Evolutionary conservation across 30 jellyfish, hydroid and myxozoan genomes (phyloP), one percentile per base, ranked within the genome.

Genomic region (Phacellophora camtschatica): DNA sequence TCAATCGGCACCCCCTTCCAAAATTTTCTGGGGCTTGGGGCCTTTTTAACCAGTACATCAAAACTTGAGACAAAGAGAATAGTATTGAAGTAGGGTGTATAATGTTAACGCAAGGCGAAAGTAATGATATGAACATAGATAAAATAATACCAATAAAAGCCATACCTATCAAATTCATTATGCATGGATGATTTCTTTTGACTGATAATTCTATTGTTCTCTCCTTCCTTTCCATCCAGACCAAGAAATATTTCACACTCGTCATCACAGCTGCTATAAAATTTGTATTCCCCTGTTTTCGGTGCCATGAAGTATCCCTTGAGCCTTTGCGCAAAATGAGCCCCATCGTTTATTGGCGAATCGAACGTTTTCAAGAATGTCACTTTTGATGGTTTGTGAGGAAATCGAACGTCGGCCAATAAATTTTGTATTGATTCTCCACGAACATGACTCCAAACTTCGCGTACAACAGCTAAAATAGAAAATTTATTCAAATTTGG

Each of bases 231-330:
- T 23, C 96, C 98, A 86, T 92, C 89, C 36, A 92, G 56, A 1
- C 98, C 98, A 46, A 92, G 95, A 68, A 92, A 92, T 1, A 92
- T 94, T 46, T 92, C 98, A 48, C 98, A 92, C 37, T 90, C 84
- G 27, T 90, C 96, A 41, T 86, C 89, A 66, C 98, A 92, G 81
- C 98, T 92, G 66, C 98, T 92, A 63, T 76, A 92, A 49, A 92
- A 92, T 53, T 74, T 77, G 34, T 92, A 92, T 46, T 86, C 95
- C 33, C 98, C 98, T 39, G 81, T 85, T 66, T 57, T 74, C 19
- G 98, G 98, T 29, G 98, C 96, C 2, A 86, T 45, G 61, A 92
- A 92, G 42, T 84, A 84, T 31, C 98, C 98, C 53, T 85, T 84
- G 18, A 92, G 82, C 41, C 98, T 73, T 39, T 92, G 98, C 5